phyloP scores from a whole-genome alignment of 2,797 vertebrate species.

The Rhinogobio ventralis region DNA sequence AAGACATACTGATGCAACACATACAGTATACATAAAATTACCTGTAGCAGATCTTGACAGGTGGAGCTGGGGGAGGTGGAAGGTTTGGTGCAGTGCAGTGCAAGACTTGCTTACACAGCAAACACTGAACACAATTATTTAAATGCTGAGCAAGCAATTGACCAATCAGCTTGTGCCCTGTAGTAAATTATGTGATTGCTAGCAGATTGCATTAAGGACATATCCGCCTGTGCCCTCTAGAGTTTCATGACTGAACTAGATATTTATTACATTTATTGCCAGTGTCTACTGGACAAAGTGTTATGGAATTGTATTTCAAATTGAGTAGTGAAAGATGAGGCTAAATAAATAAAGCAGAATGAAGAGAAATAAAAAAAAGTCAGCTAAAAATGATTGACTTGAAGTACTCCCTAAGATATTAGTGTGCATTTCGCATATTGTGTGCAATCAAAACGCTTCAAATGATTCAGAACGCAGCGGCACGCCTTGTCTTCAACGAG shows the following conservation, averaged over 20 bases:
- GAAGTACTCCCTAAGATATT: not conserved
- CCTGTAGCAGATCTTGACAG: not conserved
- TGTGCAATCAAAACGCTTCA: no score
- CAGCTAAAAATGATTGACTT: slow-evolving; percentile 2
- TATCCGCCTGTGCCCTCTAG: not conserved
- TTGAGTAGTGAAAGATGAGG: no score
- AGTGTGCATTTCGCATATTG: no score
- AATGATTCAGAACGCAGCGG: no score
- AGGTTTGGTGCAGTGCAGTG: not conserved
- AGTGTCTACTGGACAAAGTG: not conserved
- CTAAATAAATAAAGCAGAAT: not conserved
- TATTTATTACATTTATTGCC: not conserved
- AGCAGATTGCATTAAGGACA: not conserved
- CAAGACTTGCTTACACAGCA: not conserved
- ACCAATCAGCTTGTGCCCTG: not conserved
- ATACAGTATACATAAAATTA: not conserved
- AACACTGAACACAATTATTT: not conserved
- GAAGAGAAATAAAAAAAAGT: no score
- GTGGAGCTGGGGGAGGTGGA: not conserved
- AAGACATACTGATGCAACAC: not conserved
- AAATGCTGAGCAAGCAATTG: not conserved
- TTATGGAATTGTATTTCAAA: not conserved
- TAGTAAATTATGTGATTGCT: no score
- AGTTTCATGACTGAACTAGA: not conserved
- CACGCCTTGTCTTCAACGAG: no score